Base-by-base conservation (phyloP, 2,888 invertebrate species). In the Odontocolon sp. region DNA sequence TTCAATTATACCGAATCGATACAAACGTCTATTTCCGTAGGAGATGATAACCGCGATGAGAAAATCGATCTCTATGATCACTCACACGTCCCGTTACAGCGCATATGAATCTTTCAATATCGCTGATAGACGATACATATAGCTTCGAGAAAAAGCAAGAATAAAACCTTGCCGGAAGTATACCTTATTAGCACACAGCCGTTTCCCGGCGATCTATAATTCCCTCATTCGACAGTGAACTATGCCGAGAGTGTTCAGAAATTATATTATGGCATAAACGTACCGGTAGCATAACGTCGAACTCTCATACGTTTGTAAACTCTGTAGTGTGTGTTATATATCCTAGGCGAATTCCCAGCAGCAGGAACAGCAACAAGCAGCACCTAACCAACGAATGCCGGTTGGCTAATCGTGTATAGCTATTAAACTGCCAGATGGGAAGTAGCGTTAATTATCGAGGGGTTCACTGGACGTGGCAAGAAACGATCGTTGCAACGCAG, bases 371-470 rank as follows among this genome's bases (percentile, higher is more conserved):
- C 61, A 21, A 21, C n/a, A n/a, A n/a, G n/a, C n/a, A n/a, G n/a
- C n/a, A n/a, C n/a, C n/a, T 74, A 77, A 74, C 47, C 76, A 47
- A 68, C 67, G 69, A 73, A 68, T 73, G 64, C 68, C 61, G 57
- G 76, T 75, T 76, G 67, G n/a, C n/a, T n/a, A n/a, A n/a, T n/a
- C n/a, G n/a, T n/a, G 73, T 59, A 66, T 68, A 36, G 76, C 80
- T 69, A 79, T 80, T 80, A 80, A 72, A 40, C 80, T 74, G 76
- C 72, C 79, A 75, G 79, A 80, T 81, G 76, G 75, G 77, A 80
- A 80, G 77, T 74, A 78, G 82, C 80, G 80, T 81, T 82, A 82
- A 83, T 83, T 83, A 82, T 82, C 78, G 74, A 18, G 61, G 31
- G 57, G 69, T 77, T 73, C 67, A 70, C 59, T 69, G 74, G 74